Base-by-base conservation (phyloP, 2,888 invertebrate genomes). In the Epistrophella euchroma region DNA sequence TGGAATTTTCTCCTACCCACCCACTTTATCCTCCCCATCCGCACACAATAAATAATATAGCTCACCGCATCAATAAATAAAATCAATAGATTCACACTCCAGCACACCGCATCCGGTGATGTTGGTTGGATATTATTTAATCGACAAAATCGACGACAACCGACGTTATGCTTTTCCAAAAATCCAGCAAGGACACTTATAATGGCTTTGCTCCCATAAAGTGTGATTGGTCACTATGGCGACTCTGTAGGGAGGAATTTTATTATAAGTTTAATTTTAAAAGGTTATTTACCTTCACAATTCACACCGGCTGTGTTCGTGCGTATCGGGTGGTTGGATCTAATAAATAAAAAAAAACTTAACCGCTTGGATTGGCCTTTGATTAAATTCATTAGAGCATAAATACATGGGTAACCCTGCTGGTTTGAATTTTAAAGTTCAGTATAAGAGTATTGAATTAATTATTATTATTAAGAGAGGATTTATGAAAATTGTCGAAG, bases 11-110 rank as follows among this genome's bases (percentile, higher is more conserved):
- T 28, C 4, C n/a, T 2, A 5, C 6, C 9, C 13, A n/a, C 19
- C 25, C 17, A 22, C 9, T 5, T 25, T 28, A 28, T 28, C 37
- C 9, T 11, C 22, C 5, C 28, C 62, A 17, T 15, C 17, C 7
- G 2, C 19, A 4, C 2, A 15, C 11, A 22, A 35, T 35, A 50
- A 50, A 50, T 52, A 68, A 68, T 52, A 68, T 52, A 68, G 68
- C 37, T 68, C 15, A 37, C 47, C 52, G n/a, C 68, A 68, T 68
- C 68, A 68, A 68, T 68, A 68, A 68, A 37, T 68, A 84, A 70
- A 85, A 85, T 85, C 81, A 76, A 85, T 85, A 73, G 55, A 80
- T 75, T 40, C 80, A 45, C 56, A 60, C 62, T 28, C 25, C 22
- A 25, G 11, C 35, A 19, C 37, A 43, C 47, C 17, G 10, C 66